Conservation (phyloP, 2,797 vertebrate species). For the Alfaro cultratus region DNA sequence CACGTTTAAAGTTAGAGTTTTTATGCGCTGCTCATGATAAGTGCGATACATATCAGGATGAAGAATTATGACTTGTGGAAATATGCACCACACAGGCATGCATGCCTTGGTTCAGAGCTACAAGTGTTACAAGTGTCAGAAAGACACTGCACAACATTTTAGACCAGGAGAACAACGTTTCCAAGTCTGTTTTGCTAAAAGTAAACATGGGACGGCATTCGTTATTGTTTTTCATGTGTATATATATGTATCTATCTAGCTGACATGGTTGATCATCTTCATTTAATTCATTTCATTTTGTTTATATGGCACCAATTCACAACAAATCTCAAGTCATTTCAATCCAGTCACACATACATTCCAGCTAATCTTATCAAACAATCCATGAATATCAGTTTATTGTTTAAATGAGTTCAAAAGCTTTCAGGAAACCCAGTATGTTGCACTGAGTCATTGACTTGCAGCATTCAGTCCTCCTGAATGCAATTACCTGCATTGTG, state of each 20-base stretch:
- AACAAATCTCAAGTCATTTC: background rate
- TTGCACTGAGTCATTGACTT: too few species aligned
- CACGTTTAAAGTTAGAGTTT: background rate
- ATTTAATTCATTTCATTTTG: background rate
- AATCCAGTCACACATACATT: too few species aligned
- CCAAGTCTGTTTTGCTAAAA: background rate
- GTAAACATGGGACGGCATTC: background rate
- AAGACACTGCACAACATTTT: background rate
- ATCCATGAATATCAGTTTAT: too few species aligned
- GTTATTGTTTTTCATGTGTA: background rate
- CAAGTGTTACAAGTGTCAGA: background rate
- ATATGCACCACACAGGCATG: background rate
- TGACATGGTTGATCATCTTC: background rate
- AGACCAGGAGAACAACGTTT: background rate
- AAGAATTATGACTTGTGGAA: background rate
- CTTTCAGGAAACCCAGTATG: too few species aligned
- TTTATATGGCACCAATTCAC: too few species aligned
- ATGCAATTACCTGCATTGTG: too few species aligned
- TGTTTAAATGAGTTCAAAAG: too few species aligned
- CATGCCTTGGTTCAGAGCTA: background rate
- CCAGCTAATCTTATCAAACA: too few species aligned
- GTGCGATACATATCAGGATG: background rate
- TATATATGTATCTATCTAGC: too few species aligned
- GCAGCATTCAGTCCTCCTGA: too few species aligned
- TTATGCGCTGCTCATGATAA: background rate